Conservation (phyloP, 2,888 invertebrate genomes). For the Tillus elongatus region DNA sequence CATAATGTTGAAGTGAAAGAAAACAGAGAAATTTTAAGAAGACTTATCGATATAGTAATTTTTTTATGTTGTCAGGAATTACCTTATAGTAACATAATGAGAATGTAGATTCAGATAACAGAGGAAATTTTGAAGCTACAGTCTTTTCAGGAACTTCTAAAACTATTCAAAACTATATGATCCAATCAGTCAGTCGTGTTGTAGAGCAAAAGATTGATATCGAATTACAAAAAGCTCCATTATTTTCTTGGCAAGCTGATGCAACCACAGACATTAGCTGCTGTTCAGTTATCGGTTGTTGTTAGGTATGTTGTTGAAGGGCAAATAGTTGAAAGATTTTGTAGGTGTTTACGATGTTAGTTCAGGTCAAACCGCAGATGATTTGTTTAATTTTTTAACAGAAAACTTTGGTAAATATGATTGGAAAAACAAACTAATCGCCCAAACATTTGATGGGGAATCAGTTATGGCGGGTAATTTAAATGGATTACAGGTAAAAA, state of each 20-base stretch:
- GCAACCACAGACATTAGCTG: constrained; percentile 22
- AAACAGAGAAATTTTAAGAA: background rate
- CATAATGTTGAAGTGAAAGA: background rate
- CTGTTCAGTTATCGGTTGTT: constrained; percentile 24
- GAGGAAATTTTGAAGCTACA: constrained; percentile 2
- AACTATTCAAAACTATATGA: background rate
- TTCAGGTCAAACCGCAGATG: constrained; percentile 22
- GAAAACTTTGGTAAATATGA: constrained; percentile 23
- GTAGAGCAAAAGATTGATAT: background rate
- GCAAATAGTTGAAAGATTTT: constrained; percentile 27
- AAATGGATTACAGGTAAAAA: constrained; percentile 28
- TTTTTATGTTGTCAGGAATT: constrained; percentile 2
- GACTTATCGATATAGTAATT: background rate
- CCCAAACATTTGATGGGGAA: constrained; percentile 30
- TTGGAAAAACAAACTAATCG: constrained; percentile 26
- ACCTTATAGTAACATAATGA: background rate
- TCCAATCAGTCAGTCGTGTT: background rate
- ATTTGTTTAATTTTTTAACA: constrained; percentile 23
- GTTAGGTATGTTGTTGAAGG: constrained; percentile 25
- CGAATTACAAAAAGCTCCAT: background rate
- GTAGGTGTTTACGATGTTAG: constrained; percentile 29
- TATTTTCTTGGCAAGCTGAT: constrained; percentile 14
- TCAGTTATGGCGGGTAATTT: constrained; percentile 25
- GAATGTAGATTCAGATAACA: background rate
- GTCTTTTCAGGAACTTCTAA: constrained; percentile 2